phyloP scores from a whole-genome alignment of 1,140 invertebrate genomes.

The Scaptomyza hsui region DNA sequence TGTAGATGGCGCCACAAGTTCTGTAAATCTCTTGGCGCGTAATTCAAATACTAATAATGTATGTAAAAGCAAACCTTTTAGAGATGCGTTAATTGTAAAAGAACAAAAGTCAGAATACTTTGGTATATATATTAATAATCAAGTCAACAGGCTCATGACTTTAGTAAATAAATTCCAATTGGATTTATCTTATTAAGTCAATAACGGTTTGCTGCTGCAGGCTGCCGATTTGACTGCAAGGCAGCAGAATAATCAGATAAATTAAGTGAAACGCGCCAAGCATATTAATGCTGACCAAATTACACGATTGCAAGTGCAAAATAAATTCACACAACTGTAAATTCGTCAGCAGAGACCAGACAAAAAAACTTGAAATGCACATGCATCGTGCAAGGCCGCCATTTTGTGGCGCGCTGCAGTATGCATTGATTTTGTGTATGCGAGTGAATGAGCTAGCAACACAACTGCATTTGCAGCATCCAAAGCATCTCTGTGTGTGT shows the following conservation, averaged over 20 bases:
- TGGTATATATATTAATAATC: too few species aligned
- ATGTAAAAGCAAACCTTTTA: too few species aligned
- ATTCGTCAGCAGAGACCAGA: constrained; percentile 2
- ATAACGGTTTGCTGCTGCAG: not conserved
- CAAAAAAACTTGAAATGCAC: constrained; percentile 13
- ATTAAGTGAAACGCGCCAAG: constrained; percentile 13
- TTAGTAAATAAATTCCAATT: not conserved
- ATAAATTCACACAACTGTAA: constrained; percentile 33
- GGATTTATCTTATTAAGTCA: not conserved
- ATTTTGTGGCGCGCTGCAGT: constrained; percentile 14
- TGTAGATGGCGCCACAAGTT: constrained; percentile 18
- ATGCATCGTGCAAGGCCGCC: constrained; percentile 13
- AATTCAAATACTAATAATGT: not conserved
- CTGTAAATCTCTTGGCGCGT: not conserved
- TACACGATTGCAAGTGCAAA: constrained; percentile 17
- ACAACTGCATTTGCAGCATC: constrained; percentile 28
- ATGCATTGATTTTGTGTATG: not conserved
- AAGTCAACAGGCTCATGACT: not conserved
- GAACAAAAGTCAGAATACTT: too few species aligned
- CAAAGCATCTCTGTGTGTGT: not conserved
- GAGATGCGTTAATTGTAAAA: too few species aligned
- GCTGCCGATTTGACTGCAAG: constrained; percentile 22
- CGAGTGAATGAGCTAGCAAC: constrained; percentile 14
- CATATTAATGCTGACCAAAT: constrained; percentile 16
- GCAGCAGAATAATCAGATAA: constrained; percentile 32